Percentiles rank a stretch among this genome's conserved stretches.
These are phyloP conservation scores for Laupala kohalensis DNA, from an alignment of 1,140 invertebrate genomes.

Conservation along the genomic window DNA sequence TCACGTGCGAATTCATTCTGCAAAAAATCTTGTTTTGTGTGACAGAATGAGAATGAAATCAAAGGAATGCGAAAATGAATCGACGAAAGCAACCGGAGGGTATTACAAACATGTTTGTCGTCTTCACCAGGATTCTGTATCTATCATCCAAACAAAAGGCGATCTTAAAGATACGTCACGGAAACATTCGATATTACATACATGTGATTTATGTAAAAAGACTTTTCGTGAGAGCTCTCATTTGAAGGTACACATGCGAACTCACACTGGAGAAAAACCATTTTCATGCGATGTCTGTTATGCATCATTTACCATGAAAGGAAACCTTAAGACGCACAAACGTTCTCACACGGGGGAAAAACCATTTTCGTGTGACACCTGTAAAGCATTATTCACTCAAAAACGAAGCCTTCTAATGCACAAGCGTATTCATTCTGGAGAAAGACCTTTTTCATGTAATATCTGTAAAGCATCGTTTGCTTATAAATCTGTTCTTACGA, in stretches of 20 bases:
- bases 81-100: too few relatives aligned
- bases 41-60: too few relatives aligned
- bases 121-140: too few relatives aligned
- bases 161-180: too few relatives aligned
- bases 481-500: neutral
- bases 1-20: neutral
- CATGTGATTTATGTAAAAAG: too few relatives aligned
- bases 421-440: conserved; percentile 7
- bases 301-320: conserved; percentile 16
- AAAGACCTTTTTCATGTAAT: conserved; percentile 2
- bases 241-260: too few relatives aligned
- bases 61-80: too few relatives aligned
- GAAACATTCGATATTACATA: too few relatives aligned
- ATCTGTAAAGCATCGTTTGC: conserved; percentile 6
- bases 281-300: conserved; percentile 16
- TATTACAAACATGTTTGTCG: too few relatives aligned
- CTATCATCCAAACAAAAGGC: too few relatives aligned
- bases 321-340: conserved; percentile 19
- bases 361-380: neutral
- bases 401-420: neutral
- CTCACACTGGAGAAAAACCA: conserved; percentile 16
- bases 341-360: conserved; percentile 18
- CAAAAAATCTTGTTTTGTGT: too few relatives aligned
- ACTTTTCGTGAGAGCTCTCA: too few relatives aligned
- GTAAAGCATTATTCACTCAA: neutral